Evolutionary conservation across 2,797 vertebrate species (phyloP), one percentile per base, ranked within the genome.

Genomic region (Pterois miles): DNA sequence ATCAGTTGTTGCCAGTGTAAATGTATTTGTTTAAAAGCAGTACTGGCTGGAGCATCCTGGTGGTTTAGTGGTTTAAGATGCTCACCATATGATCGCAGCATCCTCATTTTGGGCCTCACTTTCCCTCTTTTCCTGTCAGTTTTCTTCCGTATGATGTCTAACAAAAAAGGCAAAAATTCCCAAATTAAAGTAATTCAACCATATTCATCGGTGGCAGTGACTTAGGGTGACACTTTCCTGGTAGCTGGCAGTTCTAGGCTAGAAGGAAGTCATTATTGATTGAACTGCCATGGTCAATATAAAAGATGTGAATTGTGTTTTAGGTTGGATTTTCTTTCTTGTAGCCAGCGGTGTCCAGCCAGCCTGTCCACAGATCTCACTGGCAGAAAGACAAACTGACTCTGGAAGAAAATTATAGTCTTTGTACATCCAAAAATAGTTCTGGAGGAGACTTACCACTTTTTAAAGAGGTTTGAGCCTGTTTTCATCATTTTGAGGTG

Each of bases 341-440:
- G 33, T 9, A 36, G 34, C 69, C 70, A 7, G 2, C 57, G 71
- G 63, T 29, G 14, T 64, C 6, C 38, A 23, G 57, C 62, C 64
- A 77, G 60, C 27, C 70, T 53, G 25, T 71, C 76, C 65, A 54
- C 64, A 81, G 56, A 68, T 70, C 33, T 60, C 46, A 20, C 76
- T 83, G 63, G 52, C 74, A 62, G 50, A 65, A 59, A 48, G 25
- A 56, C 64, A 27, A 29, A 59, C 29, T 8, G 29, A 69, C 33
- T 76, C 33, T 48, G 23, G 74, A 74, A 68, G 82, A 76, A 83
- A 85, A 84, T 79, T 66, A 74, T 65, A 78, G 72, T 27, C 69
- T 72, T 6, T 50, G 59, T 52, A 18, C 34, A 40, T 25, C 64
- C 25, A 72, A 63, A 80, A 78, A 68, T 83, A 81, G 59, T n/a